Evolutionary conservation across 2,113 vertebrate genomes (phyloP).

Genomic region (Centropus unirufus): DNA sequence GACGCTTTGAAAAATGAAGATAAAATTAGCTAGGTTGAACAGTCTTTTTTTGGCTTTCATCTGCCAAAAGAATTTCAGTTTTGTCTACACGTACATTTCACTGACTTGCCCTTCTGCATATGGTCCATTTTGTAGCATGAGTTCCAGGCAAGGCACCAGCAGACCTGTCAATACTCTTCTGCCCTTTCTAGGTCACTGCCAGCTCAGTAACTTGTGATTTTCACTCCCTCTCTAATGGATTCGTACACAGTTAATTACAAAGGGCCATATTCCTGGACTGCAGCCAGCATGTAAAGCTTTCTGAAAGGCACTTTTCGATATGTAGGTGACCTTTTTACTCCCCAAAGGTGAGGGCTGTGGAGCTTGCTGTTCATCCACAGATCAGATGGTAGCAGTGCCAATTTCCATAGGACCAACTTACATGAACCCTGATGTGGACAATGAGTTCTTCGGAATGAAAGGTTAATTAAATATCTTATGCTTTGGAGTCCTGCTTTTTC

Average conservation of each 20-base stretch:
- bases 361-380: background rate
- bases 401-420: background rate
- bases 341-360: background rate
- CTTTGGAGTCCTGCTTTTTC: background rate
- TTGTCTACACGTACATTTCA: background rate
- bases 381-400: background rate
- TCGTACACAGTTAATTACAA: background rate
- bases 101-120: background rate
- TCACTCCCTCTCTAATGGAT: background rate
- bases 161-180: background rate
- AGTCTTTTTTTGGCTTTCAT: background rate
- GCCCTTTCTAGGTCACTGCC: background rate
- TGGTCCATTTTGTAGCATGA: fast-evolving
- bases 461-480: constrained; percentile 8
- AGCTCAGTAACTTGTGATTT: background rate
- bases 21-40: background rate
- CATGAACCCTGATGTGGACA: background rate
- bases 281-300: background rate
- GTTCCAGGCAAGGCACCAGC: background rate
- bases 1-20: background rate
- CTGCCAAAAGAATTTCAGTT: background rate
- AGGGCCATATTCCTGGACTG: background rate
- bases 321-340: background rate
- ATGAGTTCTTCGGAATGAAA: background rate
- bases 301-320: background rate